These are phyloP conservation scores for Chaetops frenatus DNA, from an alignment of 2,113 vertebrate genomes.

Conservation along the genomic window DNA sequence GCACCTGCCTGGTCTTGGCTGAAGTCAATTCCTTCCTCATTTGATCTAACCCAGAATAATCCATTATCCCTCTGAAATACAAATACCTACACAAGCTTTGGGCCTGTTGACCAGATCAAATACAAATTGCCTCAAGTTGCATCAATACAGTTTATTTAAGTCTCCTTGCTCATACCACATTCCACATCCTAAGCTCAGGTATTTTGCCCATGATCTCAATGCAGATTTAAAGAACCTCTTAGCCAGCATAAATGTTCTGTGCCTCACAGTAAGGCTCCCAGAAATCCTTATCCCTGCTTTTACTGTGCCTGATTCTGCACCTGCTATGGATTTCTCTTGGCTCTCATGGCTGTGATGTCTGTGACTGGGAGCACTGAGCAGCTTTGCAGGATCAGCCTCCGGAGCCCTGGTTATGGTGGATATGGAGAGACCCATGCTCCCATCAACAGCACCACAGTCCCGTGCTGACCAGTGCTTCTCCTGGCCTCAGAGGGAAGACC, in stretches of 20 bases:
- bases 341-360: neutral
- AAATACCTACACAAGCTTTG: neutral
- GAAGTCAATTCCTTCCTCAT: neutral
- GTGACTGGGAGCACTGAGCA: neutral
- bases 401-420: neutral
- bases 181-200: neutral
- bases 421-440: accelerated
- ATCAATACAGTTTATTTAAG: neutral
- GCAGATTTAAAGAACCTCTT: neutral
- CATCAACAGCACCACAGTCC: neutral
- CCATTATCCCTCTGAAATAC: neutral
- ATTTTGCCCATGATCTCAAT: neutral
- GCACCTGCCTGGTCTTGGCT: neutral
- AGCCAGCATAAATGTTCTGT: neutral
- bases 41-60: neutral
- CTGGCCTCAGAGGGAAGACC: neutral
- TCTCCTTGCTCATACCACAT: accelerated
- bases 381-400: neutral
- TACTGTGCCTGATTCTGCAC: neutral
- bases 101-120: neutral
- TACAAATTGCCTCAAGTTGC: neutral
- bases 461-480: neutral
- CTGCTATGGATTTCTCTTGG: neutral
- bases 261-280: neutral
- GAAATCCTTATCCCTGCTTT: neutral